These are phyloP conservation scores for Pseudomugil gertrudae DNA, from an alignment of 2,797 vertebrate genomes.

Conservation along the genomic window DNA sequence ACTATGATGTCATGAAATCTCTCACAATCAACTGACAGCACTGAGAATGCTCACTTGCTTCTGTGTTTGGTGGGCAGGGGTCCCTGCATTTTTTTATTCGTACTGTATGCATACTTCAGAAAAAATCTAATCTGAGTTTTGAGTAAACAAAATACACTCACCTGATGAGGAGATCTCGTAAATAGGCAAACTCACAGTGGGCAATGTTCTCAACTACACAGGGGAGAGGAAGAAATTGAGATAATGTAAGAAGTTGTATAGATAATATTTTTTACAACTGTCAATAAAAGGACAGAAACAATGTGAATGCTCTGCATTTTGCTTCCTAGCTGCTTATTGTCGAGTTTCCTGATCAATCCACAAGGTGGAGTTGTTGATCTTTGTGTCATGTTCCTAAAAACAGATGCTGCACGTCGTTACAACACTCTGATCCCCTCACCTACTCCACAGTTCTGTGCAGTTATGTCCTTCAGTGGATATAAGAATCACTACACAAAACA, in stretches of 20 bases:
- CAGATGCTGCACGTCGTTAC: not conserved
- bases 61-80: not conserved
- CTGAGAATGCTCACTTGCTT: not conserved
- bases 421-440: conserved; percentile 3
- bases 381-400: not conserved
- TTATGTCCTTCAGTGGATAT: conserved; percentile 45
- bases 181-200: conserved; percentile 98
- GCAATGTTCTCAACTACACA: conserved; percentile 93
- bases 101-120: not conserved
- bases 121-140: not conserved
- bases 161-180: conserved; percentile 98
- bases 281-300: not conserved
- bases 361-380: conserved; percentile 52
- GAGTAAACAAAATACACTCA: conserved; percentile 59
- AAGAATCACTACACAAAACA: conserved; percentile 32
- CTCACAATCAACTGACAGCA: not conserved
- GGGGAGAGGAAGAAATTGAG: conserved; percentile 35
- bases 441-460: conserved; percentile 13
- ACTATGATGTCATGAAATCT: not conserved
- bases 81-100: not conserved
- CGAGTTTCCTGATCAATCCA: conserved; percentile 35
- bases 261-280: not conserved
- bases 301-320: not conserved
- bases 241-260: conserved; percentile 4
- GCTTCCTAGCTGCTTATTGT: not conserved